Base-by-base conservation (phyloP, 2,888 invertebrate species). In the Anoplius nigerrimus region DNA sequence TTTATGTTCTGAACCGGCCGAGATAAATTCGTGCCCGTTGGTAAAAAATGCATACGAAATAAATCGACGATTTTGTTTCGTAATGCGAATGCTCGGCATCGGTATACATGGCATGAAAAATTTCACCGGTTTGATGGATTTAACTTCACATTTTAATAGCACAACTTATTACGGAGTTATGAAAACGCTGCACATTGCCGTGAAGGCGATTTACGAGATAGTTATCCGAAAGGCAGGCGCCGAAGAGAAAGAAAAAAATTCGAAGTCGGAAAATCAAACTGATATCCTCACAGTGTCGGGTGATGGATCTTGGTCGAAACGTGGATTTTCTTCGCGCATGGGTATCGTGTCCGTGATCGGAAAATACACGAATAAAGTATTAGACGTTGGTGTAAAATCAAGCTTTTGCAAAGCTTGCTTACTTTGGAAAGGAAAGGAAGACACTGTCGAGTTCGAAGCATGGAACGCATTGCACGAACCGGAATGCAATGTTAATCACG, bases 21-120 rank as follows among this genome's bases (percentile, higher is more conserved):
- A 4, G 20, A 56, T 77, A 72, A 72, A 71, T 60, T 79, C 79
- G 48, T 24, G 77, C 62, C 48, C 62, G 16, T 72, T 76, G 70
- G 48, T 76, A 58, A 46, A 27, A 20, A 74, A 75, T 51, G 71
- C 75, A 21, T 80, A 82, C 62, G 13, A 43, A 43, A 43, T 11
- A 43, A 15, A 79, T 66, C 54, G 78, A 43, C 71, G 78, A 55
- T 74, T 81, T 64, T 69, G 71, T 56, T 77, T 80, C 43, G 74
- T 71, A 11, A 80, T 81, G 77, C 66, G 80, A 68, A 62, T 81
- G 22, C 45, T 81, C 45, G 78, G 78, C 58, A 56, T 80, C 61
- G 78, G 71, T 63, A 62, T 77, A 72, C 54, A 75, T 70, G 73
- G 80, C 34, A 69, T 68, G 6, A 73, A 51, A 54, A 73, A 58